Conservation (phyloP, 1,140 invertebrate genomes). For the Papilio dardanus region DNA sequence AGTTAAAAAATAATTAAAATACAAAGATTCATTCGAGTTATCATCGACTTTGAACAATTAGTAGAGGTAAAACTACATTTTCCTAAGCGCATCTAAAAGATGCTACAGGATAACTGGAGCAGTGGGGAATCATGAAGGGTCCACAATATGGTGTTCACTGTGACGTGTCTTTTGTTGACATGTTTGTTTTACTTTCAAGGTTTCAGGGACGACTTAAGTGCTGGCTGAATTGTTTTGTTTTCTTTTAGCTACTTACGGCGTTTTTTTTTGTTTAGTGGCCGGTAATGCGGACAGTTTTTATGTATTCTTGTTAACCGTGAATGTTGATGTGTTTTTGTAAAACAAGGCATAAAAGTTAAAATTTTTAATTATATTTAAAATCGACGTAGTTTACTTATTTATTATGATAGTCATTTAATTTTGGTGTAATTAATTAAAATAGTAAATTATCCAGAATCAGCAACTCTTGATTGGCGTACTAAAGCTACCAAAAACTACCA, state of each 20-base stretch:
- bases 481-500: too few relatives aligned
- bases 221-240: background rate
- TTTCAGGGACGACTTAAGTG: slow-evolving; percentile 11
- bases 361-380: too few relatives aligned
- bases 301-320: too few relatives aligned
- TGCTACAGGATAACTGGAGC: slow-evolving; percentile 41
- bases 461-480: too few relatives aligned
- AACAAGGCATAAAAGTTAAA: too few relatives aligned
- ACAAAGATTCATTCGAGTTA: background rate
- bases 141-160: slow-evolving; percentile 13
- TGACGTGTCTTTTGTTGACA: slow-evolving; percentile 12
- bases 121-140: slow-evolving; percentile 33
- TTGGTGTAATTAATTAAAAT: too few relatives aligned
- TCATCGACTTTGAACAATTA: slow-evolving; percentile 13
- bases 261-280: background rate
- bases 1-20: background rate
- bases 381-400: too few relatives aligned
- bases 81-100: slow-evolving; percentile 40
- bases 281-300: background rate
- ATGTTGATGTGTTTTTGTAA: too few relatives aligned
- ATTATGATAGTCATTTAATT: too few relatives aligned
- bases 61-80: slow-evolving; percentile 41
- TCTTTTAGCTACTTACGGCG: too few relatives aligned
- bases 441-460: too few relatives aligned
- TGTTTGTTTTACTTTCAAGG: slow-evolving; percentile 33